phyloP scores from a whole-genome alignment of 2,797 vertebrate species.

The Hemitrygon akajei region DNA sequence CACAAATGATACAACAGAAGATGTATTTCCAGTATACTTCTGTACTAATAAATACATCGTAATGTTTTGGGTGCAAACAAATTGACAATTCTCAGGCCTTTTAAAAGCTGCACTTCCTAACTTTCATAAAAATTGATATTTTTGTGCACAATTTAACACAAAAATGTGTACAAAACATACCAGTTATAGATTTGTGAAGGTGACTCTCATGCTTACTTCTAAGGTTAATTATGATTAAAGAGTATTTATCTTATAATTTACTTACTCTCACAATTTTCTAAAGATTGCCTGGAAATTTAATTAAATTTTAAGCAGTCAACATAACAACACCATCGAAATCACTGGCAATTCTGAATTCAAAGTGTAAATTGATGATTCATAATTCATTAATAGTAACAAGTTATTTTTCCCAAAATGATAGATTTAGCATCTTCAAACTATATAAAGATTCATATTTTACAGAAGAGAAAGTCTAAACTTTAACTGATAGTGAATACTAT shows the following conservation, averaged over 20 bases:
- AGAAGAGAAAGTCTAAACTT: not conserved
- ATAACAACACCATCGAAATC: not conserved
- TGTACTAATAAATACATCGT: not conserved
- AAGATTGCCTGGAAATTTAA: not conserved
- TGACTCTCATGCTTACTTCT: not conserved
- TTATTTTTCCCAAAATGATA: not conserved
- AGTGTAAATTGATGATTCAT: not conserved
- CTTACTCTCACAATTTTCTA: slow-evolving; percentile 6
- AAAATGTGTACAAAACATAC: not conserved
- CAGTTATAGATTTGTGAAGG: not conserved
- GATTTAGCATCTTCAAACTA: not conserved
- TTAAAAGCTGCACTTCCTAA: not conserved
- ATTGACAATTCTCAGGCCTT: not conserved
- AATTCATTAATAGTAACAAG: not conserved
- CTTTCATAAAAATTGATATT: not conserved
- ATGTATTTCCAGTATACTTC: not conserved
- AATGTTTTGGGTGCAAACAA: not conserved
- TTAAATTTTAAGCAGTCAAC: not conserved
- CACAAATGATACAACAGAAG: not conserved
- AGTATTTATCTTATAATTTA: not conserved
- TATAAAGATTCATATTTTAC: not conserved
- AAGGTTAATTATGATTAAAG: not conserved
- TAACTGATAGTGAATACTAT: not conserved
- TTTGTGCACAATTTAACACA: not conserved
- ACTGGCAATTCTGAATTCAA: not conserved